phyloP scores from a whole-genome alignment of 2,888 invertebrate species.

The Acanthosepion pharaonis region DNA sequence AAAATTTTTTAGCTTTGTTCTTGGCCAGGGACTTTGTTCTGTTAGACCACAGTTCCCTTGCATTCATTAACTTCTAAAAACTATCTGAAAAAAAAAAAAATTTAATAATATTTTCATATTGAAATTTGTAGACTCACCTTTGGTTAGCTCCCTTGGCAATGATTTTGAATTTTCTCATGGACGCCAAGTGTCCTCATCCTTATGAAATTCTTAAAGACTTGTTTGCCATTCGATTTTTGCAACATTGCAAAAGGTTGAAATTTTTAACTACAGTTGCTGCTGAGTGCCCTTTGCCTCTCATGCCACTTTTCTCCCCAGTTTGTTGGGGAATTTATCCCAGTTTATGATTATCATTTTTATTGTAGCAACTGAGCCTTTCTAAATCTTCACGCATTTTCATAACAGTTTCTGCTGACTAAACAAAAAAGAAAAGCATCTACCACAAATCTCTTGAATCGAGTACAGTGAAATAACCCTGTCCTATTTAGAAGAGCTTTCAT shows the following conservation, averaged over 20 bases:
- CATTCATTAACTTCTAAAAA: not conserved
- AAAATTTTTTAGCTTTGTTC: not conserved
- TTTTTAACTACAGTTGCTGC: not conserved
- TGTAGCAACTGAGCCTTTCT: not conserved
- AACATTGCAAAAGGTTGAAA: not conserved
- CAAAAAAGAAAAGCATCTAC: not conserved
- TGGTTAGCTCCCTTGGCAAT: not conserved
- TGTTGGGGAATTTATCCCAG: not conserved
- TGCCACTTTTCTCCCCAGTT: not conserved
- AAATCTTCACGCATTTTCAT: not conserved
- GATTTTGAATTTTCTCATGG: not conserved
- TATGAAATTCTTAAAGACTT: not conserved
- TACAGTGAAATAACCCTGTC: not conserved
- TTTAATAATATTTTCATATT: not conserved
- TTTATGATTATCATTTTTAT: conserved; percentile 4
- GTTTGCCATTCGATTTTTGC: not conserved
- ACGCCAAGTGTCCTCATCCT: not conserved
- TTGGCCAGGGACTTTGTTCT: not conserved
- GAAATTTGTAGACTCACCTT: not conserved
- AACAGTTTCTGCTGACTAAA: not conserved
- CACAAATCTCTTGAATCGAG: not conserved
- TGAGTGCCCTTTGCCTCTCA: not conserved
- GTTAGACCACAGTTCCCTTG: not conserved
- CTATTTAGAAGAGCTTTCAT: not conserved
- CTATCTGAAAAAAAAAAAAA: not conserved